Percentiles rank a stretch among this genome's conserved stretches.
phyloP scores from a whole-genome alignment of 2,888 invertebrate species.

The Drosophila macrothrix region DNA sequence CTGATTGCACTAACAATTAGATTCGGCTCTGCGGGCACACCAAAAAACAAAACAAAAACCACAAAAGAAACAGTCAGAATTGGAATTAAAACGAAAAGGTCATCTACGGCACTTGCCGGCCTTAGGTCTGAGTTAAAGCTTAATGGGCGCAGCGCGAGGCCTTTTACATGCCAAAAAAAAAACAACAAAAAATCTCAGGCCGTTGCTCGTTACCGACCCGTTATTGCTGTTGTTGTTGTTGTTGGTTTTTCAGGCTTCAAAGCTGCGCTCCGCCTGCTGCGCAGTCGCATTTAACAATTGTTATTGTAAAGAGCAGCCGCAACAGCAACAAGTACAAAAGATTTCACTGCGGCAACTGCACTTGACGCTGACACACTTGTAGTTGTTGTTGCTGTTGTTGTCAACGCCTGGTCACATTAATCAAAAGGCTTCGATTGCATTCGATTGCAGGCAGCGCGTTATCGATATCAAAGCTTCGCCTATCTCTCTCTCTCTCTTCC shows the following conservation, averaged over 20 bases:
- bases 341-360: constrained; percentile 66
- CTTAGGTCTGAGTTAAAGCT: constrained; percentile 50
- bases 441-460: constrained; percentile 43
- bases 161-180: constrained; percentile 63
- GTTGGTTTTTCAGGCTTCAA: constrained; percentile 53
- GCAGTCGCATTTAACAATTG: constrained; percentile 65
- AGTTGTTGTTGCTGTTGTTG: constrained; percentile 32
- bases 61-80: constrained; percentile 58
- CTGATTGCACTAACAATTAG: constrained; percentile 68
- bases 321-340: constrained; percentile 40
- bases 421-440: constrained; percentile 51
- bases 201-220: constrained; percentile 57
- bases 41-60: constrained; percentile 23
- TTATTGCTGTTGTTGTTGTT: constrained; percentile 44
- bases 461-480: constrained; percentile 49
- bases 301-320: constrained; percentile 56
- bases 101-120: constrained; percentile 71
- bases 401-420: constrained; percentile 62
- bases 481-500: constrained; percentile 4
- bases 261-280: constrained; percentile 66
- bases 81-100: constrained; percentile 73
- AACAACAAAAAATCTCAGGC: constrained; percentile 39
- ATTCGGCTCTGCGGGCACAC: constrained; percentile 58
- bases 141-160: constrained; percentile 74
- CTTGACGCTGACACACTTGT: constrained; percentile 69